Conservation (phyloP, 2,888 invertebrate species). For the Dioctria rufipes region DNA sequence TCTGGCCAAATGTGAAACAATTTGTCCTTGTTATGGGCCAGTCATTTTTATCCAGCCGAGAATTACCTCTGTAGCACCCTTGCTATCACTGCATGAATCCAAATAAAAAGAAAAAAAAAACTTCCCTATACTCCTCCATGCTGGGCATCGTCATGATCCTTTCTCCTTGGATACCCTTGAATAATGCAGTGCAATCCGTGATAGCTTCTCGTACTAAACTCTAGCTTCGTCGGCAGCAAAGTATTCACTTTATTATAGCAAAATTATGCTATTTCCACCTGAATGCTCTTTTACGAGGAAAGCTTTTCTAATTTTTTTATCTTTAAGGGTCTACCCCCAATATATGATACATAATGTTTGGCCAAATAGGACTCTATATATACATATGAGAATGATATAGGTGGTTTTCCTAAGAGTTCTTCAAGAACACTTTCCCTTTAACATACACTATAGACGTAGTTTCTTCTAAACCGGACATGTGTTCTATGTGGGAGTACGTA, state of each 20-base stretch:
- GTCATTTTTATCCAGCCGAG: neutral
- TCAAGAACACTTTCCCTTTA: too few relatives aligned
- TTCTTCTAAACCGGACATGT: neutral
- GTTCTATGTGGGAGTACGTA: neutral
- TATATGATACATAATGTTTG: neutral
- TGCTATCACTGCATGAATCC: neutral
- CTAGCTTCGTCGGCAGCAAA: neutral
- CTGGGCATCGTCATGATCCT: neutral
- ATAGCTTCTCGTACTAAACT: neutral
- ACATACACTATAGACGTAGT: neutral
- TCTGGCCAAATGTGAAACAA: neutral
- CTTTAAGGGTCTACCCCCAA: neutral
- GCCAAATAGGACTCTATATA: neutral
- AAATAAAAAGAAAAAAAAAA: neutral
- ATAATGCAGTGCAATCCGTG: neutral
- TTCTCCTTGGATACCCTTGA: constrained; percentile 14
- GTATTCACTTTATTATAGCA: neutral
- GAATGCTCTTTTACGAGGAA: neutral
- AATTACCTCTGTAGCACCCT: neutral
- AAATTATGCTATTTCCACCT: constrained; percentile 23
- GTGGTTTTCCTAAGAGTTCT: neutral
- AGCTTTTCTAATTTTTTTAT: constrained; percentile 6
- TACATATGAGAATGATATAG: neutral
- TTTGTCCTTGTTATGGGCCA: neutral
- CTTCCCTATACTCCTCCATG: neutral